Percentiles rank a stretch among this genome's conserved stretches.
Conservation (phyloP, 2,888 invertebrate genomes). For the Pseudanteris insignis region DNA sequence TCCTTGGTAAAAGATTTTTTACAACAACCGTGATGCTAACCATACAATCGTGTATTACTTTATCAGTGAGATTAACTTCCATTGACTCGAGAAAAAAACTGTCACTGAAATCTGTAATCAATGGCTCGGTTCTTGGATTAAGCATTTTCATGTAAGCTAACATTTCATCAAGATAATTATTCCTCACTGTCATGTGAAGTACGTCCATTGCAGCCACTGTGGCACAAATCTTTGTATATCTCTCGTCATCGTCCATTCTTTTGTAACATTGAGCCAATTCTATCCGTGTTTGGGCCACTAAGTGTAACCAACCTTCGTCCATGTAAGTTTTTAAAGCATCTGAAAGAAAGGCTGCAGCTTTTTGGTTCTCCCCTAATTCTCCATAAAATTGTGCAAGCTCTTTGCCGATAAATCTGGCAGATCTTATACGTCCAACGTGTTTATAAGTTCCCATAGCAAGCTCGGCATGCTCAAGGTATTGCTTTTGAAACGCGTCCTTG, state of each 20-base stretch:
- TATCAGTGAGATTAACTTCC: constrained; percentile 69
- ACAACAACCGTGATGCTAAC: constrained; percentile 70
- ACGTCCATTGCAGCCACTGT: constrained; percentile 81
- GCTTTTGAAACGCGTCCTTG: constrained; percentile 86
- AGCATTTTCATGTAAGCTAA: constrained; percentile 73
- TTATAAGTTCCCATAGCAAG: constrained; percentile 96
- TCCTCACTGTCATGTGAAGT: constrained; percentile 78
- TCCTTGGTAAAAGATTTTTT: constrained; percentile 73
- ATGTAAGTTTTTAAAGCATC: constrained; percentile 88
- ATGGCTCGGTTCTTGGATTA: constrained; percentile 64
- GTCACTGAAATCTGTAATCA: constrained; percentile 70
- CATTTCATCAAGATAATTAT: constrained; percentile 86
- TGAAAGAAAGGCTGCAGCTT: constrained; percentile 87
- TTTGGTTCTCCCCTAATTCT: constrained; percentile 83
- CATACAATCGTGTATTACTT: constrained; percentile 71
- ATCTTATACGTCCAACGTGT: constrained; percentile 82
- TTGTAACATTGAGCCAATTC: constrained; percentile 87
- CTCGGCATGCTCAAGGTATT: constrained; percentile 92
- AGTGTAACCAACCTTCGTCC: constrained; percentile 86
- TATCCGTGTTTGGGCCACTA: constrained; percentile 84
- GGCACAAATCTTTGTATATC: constrained; percentile 81
- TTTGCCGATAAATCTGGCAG: constrained; percentile 87
- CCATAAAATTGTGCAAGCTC: constrained; percentile 92
- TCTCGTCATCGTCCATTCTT: constrained; percentile 79
- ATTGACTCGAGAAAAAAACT: constrained; percentile 70